Evolutionary conservation across 2,113 vertebrate species (phyloP).

Genomic region (Ailuropoda melanoleuca): DNA sequence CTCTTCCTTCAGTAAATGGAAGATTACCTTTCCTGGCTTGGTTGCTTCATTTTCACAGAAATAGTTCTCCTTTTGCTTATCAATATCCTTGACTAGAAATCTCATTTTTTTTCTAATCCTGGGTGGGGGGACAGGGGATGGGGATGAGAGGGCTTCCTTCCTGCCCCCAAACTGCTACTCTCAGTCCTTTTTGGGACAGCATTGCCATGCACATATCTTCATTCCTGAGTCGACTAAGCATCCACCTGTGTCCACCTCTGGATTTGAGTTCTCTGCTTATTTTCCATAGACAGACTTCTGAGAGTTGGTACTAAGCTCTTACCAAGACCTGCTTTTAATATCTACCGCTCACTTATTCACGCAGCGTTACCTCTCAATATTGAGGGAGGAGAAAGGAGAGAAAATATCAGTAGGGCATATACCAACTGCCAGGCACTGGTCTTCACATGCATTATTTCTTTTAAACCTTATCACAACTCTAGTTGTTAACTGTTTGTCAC

Average conservation of each 20-base stretch:
- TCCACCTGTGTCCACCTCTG: background rate
- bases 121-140: accelerated
- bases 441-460: background rate
- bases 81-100: background rate
- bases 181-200: accelerated
- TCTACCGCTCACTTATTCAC: background rate
- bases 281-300: background rate
- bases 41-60: background rate
- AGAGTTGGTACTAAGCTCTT: background rate
- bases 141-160: background rate
- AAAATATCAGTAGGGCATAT: accelerated
- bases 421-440: background rate
- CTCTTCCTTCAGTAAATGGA: background rate
- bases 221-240: background rate
- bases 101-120: background rate
- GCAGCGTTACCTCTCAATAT: background rate
- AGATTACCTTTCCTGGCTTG: background rate
- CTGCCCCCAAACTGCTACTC: background rate
- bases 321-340: accelerated
- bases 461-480: background rate
- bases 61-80: background rate
- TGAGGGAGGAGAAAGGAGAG: background rate
- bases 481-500: background rate
- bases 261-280: background rate
- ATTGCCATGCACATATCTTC: background rate